Evolutionary conservation across 2,888 invertebrate species (phyloP).

Genomic region (Drosophila anomalata): DNA sequence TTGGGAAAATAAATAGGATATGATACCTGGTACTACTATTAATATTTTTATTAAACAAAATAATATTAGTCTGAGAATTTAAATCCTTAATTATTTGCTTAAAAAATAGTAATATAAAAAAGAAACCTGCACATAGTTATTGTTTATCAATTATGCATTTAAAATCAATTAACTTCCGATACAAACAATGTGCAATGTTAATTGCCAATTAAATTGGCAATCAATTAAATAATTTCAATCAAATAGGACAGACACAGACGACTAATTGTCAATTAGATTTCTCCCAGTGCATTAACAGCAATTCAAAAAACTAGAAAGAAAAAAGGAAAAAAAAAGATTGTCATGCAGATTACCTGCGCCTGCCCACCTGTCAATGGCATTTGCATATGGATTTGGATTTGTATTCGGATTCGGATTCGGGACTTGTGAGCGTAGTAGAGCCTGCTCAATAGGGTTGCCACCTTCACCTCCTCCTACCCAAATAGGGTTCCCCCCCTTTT

Average conservation of each 20-base stretch:
- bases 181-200: conserved; percentile 3
- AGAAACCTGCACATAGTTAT: not conserved
- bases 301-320: conserved; percentile 9
- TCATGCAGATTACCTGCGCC: conserved; percentile 50
- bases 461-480: not conserved
- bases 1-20: not conserved
- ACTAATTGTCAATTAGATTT: conserved; percentile 11
- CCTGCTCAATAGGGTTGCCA: not conserved
- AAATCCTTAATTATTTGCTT: conserved; percentile 1
- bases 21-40: not conserved
- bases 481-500: not conserved
- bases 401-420: conserved; percentile 56
- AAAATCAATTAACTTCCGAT: not conserved
- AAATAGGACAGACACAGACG: not conserved
- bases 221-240: conserved; percentile 10
- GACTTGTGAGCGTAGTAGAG: conserved; percentile 33
- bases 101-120: not conserved
- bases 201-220: conserved; percentile 6
- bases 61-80: no score
- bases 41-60: no score
- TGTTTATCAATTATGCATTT: not conserved
- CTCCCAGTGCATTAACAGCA: conserved; percentile 31
- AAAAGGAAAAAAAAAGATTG: conserved; percentile 24
- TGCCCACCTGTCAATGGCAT: conserved; percentile 52
- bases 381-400: conserved; percentile 62